These are phyloP conservation scores for Tetrax tetrax DNA, from an alignment of 2,113 vertebrate genomes.

Conservation along the genomic window DNA sequence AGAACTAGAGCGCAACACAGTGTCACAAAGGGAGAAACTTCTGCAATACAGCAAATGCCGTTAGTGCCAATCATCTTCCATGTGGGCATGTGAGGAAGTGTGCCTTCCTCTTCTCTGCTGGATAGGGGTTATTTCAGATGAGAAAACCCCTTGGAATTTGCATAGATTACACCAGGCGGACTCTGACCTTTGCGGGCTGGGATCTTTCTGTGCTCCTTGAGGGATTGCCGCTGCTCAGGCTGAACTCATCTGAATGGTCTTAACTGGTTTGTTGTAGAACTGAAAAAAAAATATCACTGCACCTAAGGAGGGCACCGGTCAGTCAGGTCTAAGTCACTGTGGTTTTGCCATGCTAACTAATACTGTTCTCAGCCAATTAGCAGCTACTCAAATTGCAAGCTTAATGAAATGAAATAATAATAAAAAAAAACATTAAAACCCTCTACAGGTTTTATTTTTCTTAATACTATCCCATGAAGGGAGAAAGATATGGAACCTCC, in stretches of 20 bases:
- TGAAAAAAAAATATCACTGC: background rate
- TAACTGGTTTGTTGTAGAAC: background rate
- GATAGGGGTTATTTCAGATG: background rate
- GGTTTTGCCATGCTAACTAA: background rate
- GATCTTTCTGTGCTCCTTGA: background rate
- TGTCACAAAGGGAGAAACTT: background rate
- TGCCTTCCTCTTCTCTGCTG: slow-evolving; percentile 42
- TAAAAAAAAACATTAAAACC: background rate
- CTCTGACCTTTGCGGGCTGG: background rate
- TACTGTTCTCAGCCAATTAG: background rate
- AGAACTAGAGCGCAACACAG: background rate
- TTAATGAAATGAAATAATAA: background rate
- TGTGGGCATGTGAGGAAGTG: slow-evolving; percentile 7
- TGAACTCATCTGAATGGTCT: background rate
- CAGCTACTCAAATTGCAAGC: background rate
- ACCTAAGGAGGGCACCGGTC: background rate
- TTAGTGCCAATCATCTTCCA: background rate
- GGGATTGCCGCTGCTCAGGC: background rate
- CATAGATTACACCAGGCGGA: background rate
- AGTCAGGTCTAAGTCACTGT: background rate
- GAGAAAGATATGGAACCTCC: background rate
- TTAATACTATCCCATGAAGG: background rate
- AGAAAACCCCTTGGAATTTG: slow-evolving; percentile 22
- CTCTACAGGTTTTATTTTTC: background rate
- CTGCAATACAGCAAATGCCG: background rate